Percentiles rank a stretch among this genome's conserved stretches.
Conservation (phyloP, 2,797 vertebrate genomes). For the Megaceryle alcyon region DNA sequence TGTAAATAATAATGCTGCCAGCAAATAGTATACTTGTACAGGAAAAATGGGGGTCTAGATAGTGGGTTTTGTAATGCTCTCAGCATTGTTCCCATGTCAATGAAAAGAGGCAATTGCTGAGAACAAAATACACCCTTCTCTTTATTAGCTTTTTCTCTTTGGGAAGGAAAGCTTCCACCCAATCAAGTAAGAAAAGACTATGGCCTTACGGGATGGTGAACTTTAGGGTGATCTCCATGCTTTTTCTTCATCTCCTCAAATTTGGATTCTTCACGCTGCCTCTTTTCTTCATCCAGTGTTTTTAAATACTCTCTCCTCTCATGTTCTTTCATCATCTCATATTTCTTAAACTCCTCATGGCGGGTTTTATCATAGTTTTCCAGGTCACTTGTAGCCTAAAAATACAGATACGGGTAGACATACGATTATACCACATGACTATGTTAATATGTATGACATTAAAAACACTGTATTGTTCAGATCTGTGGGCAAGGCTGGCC, state of each 20-base stretch:
- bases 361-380: constrained; percentile 95
- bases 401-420: not conserved
- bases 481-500: not conserved
- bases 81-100: not conserved
- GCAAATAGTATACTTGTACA: not conserved
- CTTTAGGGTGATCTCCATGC: constrained; percentile 94
- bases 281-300: constrained; percentile 89
- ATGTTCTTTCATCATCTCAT: constrained; percentile 98
- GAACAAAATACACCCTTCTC: not conserved
- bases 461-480: not conserved
- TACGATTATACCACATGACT: not conserved
- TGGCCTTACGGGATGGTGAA: constrained; percentile 93
- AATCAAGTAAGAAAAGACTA: not conserved
- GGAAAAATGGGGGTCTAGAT: not conserved
- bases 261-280: constrained; percentile 89
- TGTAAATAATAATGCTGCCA: not conserved
- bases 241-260: constrained; percentile 96
- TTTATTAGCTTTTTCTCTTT: not conserved
- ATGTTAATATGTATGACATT: not conserved
- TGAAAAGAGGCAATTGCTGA: not conserved
- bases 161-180: not conserved
- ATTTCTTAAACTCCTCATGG: constrained; percentile 96
- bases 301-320: constrained; percentile 93
- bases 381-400: constrained; percentile 92
- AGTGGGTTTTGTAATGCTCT: not conserved